Evolutionary conservation across 2,888 invertebrate genomes (phyloP).

Genomic region (Stratiomys singularior): DNA sequence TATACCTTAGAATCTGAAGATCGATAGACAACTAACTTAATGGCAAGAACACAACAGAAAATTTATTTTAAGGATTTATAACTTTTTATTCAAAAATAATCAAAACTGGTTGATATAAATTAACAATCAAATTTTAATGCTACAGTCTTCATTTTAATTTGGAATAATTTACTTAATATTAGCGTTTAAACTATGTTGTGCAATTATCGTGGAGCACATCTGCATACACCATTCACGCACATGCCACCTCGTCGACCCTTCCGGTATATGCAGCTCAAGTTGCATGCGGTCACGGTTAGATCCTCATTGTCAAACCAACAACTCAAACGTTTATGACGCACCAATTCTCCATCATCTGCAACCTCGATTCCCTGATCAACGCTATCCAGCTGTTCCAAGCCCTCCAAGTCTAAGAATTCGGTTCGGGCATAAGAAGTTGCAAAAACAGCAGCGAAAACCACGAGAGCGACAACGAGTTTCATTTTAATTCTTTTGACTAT

Average conservation of each 20-base stretch:
- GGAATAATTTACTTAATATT: too few species aligned
- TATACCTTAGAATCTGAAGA: too few species aligned
- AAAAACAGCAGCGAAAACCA: not conserved
- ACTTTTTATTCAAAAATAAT: too few species aligned
- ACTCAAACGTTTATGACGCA: slow-evolving; percentile 22
- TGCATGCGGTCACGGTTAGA: not conserved
- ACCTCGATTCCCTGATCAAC: not conserved
- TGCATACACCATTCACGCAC: slow-evolving; percentile 12
- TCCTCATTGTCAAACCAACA: slow-evolving; percentile 16
- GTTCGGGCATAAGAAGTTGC: not conserved
- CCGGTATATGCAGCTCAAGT: not conserved
- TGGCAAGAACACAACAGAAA: too few species aligned
- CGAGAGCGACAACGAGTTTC: not conserved
- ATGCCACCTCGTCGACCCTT: not conserved
- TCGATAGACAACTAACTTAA: too few species aligned
- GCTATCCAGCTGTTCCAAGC: not conserved
- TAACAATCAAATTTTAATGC: too few species aligned
- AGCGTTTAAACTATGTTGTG: too few species aligned
- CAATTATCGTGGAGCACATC: slow-evolving; percentile 15
- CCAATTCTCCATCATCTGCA: not conserved
- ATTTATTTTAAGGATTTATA: too few species aligned
- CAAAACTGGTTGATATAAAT: too few species aligned
- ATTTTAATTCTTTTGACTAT: too few species aligned
- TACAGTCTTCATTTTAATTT: too few species aligned
- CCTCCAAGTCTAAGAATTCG: not conserved